A percentile compares a stretch with the other conserved stretches of the same genome.
phyloP scores from a whole-genome alignment of 2,113 vertebrate species.

The Alouatta palliata region DNA sequence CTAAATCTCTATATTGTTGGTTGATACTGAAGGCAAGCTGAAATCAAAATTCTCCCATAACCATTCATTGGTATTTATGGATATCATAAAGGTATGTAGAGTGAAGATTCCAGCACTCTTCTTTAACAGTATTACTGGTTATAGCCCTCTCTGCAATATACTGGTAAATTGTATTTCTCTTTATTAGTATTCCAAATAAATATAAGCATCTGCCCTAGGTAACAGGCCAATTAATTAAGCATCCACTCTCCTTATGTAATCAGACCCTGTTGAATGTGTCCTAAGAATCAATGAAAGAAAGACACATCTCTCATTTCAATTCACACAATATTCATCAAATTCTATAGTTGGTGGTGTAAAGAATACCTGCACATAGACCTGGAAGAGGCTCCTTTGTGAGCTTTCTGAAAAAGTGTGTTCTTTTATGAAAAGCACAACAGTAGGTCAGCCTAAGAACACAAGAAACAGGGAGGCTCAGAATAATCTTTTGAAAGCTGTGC shows the following conservation, averaged over 20 bases:
- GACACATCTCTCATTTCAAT: background rate
- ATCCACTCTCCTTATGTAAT: constrained; percentile 19
- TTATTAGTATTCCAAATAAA: constrained; percentile 48
- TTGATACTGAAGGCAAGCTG: background rate
- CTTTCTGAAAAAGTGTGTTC: constrained; percentile 68
- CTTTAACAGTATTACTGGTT: constrained; percentile 13
- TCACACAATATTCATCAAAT: constrained; percentile 52
- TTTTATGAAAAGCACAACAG: constrained; percentile 83
- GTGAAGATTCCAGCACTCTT: background rate
- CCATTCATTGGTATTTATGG: background rate
- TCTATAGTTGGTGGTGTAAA: background rate
- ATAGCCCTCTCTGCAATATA: background rate
- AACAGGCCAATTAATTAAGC: background rate
- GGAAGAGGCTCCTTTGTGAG: background rate
- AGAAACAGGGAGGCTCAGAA: constrained; percentile 81
- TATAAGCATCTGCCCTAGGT: constrained; percentile 23
- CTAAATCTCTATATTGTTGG: background rate
- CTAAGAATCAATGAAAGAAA: constrained; percentile 26
- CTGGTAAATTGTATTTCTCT: background rate
- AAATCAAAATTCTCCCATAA: constrained; percentile 46
- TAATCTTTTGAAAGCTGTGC: constrained; percentile 53
- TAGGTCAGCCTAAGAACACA: constrained; percentile 76
- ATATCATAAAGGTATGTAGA: background rate
- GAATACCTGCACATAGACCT: background rate
- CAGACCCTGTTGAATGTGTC: background rate